Base-by-base conservation (phyloP, 2,113 vertebrate species). In the Ancistrus triradiatus region DNA sequence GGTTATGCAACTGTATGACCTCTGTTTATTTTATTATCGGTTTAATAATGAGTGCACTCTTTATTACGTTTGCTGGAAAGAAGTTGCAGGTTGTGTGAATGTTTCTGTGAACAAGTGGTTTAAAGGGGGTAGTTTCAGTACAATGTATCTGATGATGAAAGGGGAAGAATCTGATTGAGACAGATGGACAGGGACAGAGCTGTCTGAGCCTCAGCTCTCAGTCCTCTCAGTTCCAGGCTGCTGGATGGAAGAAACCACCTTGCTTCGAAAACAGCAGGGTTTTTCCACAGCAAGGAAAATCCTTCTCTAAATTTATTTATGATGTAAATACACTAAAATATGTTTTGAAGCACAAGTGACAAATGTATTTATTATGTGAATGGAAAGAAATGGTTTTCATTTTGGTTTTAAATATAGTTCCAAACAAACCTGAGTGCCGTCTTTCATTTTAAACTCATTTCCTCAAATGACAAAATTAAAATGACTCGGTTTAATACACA, bases 291-390 rank as follows among this genome's bases (percentile, higher is more conserved):
- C 87, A 85, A 91, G 82, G 83, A 89, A 90, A 89, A 84, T 90
- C 72, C 60, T 83, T 86, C 84, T 90, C 88, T 87, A 83, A 91
- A 90, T 86, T 92, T 95, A 96, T 98, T 96, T 95, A 98, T 95
- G 92, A 90, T 93, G 88, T 98, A 96, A 93, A 94, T 98, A 94
- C 69, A 79, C 78, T 88, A 84, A 84, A 78, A 85, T 60, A 47
- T 60, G 52, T 59, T 68, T 91, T 81, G 81, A 91, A 90, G 89
- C 90, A 90, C 89, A 90, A 87, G 85, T 93, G 90, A 86, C 91
- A 90, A 89, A 91, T 91, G 92, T 98, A 96, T 98, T 98, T 95
- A 97, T 97, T 95, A 90, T 93, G 86, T 92, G 90, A 91, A 84
- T 74, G 65, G 66, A 72, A 68, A 69, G 74, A 80, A 82, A 59